A percentile compares a stretch with the other conserved stretches of the same genome.
phyloP scores from a whole-genome alignment of 2,113 vertebrate species.

The Butastur rufipennis region DNA sequence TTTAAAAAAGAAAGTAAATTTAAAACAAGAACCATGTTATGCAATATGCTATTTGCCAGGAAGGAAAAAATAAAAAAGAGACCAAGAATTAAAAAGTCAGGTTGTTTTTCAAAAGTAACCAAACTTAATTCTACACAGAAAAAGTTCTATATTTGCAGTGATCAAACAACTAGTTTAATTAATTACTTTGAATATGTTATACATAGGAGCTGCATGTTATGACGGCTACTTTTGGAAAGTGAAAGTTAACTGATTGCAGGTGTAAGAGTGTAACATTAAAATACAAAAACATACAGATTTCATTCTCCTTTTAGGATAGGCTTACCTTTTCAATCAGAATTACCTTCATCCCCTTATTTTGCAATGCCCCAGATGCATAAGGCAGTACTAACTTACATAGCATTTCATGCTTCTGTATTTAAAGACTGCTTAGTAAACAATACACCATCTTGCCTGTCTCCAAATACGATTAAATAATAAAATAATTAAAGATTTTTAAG shows the following conservation, averaged over 20 bases:
- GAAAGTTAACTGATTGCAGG: background rate
- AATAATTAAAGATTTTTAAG: background rate
- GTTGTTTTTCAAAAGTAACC: background rate
- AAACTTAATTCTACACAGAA: background rate
- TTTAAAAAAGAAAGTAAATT: background rate
- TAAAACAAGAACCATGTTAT: background rate
- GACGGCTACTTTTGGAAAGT: background rate
- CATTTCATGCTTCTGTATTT: too few relatives aligned
- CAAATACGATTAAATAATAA: background rate
- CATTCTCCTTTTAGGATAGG: background rate
- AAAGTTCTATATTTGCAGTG: background rate
- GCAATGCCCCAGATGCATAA: background rate
- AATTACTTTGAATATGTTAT: accelerated
- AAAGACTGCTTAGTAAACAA: background rate
- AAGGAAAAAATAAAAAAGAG: background rate
- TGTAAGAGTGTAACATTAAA: background rate
- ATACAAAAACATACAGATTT: background rate
- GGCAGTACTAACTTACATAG: background rate
- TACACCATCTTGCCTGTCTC: background rate
- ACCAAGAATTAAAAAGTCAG: background rate
- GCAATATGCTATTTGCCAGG: background rate
- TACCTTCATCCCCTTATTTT: background rate
- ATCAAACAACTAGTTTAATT: background rate
- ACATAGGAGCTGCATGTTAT: background rate
- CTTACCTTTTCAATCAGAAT: background rate